Base-by-base conservation (phyloP, 2,797 vertebrate species). In the Ctenopoma multispine region DNA sequence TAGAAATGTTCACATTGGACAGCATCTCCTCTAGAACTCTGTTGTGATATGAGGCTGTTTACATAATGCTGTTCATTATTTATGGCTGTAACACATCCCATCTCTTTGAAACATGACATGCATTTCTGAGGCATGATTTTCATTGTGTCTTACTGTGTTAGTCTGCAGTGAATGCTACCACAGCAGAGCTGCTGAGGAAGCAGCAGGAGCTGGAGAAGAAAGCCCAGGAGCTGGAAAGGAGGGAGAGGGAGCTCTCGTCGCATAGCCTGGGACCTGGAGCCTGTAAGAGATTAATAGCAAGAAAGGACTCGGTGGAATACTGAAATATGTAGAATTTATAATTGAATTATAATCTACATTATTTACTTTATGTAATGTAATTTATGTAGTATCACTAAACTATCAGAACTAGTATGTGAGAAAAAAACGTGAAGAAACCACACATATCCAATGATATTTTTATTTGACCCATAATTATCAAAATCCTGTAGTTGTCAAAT, bases 131-230 rank as follows among this genome's bases (percentile, higher is more conserved):
- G 43, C 56, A 34, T 72, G 13, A 3, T 59, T 66, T 24, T 46
- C 31, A 31, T 1, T 46, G 13, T 82, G 34, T 70, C 3, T 80
- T 6, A 1, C 27, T 69, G 41, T 47, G 74, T 72, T 67, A 93
- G 88, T 72, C 90, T 18, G 87, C 75, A 2, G 93, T 93, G 15
- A 92, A 79, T 8, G 90, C 95, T 70, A 20, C 96, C 67, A 96
- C 95, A 0, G 95, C 96, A 0, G 98, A 99, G 50, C 94, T 99
- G 70, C 88, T 97, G 55, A 96, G 89, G 89, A 96, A 96, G 79
- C 98, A 99, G 89, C 97, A 98, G 87, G 98, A 99, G 86, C 94
- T 99, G 66, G 97, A 99, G 90, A 95, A 95, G 72, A 99, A 97
- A 81, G 97, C 97, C 0, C 93, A 89, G 61, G 97, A 97, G 77